Evolutionary conservation across 2,113 vertebrate species (phyloP).

Genomic region (Gasterosteus aculeatus): DNA sequence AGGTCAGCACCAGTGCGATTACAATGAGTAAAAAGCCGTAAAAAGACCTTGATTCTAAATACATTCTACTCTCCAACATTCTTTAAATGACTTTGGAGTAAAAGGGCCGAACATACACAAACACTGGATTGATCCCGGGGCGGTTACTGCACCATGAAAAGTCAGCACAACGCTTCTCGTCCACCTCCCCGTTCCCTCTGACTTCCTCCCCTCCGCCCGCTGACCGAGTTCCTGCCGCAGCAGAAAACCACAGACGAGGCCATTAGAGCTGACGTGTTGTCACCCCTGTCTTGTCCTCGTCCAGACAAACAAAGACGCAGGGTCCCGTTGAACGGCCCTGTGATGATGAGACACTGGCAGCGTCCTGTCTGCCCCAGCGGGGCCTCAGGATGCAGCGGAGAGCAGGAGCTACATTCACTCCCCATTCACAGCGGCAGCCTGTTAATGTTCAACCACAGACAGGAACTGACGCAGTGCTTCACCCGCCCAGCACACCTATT

Average conservation of each 20-base stretch:
- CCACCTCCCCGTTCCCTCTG: slow-evolving; percentile 35
- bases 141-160: neutral
- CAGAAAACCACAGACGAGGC: slow-evolving; percentile 65
- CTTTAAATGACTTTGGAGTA: neutral
- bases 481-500: neutral
- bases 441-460: slow-evolving; percentile 73
- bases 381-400: slow-evolving; percentile 63
- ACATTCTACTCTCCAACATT: neutral
- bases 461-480: slow-evolving; percentile 68
- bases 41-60: neutral
- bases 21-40: neutral
- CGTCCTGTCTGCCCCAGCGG: slow-evolving; percentile 64
- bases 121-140: neutral
- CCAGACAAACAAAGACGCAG: slow-evolving; percentile 64
- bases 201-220: slow-evolving; percentile 31
- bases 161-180: neutral
- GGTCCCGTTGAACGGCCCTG: slow-evolving; percentile 36
- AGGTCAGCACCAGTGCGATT: neutral
- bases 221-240: slow-evolving; percentile 57
- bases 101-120: neutral
- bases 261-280: slow-evolving; percentile 62
- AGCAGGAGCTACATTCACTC: slow-evolving; percentile 41
- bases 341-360: slow-evolving; percentile 48
- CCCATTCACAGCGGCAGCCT: slow-evolving; percentile 46
- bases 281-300: slow-evolving; percentile 61